These are phyloP conservation scores for Oncopeltus fasciatus DNA, from an alignment of 1,140 invertebrate genomes.

Conservation along the genomic window DNA sequence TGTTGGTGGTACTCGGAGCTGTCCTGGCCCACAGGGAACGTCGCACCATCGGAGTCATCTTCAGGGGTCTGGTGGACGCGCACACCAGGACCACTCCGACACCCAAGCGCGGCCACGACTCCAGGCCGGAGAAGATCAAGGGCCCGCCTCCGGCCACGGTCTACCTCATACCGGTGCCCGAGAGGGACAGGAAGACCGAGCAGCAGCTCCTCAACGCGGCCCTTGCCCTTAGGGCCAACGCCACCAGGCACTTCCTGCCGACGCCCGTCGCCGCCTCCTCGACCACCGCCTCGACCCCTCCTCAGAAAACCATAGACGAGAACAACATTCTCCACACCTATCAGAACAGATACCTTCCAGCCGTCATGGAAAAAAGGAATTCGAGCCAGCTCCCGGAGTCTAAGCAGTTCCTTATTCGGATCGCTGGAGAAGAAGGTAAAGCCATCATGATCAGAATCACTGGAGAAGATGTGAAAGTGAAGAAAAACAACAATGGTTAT, in stretches of 20 bases:
- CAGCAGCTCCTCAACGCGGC: background rate
- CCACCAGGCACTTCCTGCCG: background rate
- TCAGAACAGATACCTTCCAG: too few species aligned
- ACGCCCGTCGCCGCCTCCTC: too few species aligned
- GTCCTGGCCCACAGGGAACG: background rate
- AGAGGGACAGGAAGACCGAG: background rate
- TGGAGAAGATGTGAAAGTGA: conserved; percentile 14
- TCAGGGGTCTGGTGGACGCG: conserved; percentile 14
- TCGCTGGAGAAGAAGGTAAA: background rate
- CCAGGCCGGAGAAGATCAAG: conserved; percentile 1
- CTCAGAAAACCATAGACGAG: background rate
- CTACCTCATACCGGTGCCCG: conserved; percentile 14
- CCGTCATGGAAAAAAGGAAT: too few species aligned
- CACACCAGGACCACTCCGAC: background rate
- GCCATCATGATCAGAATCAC: conserved; percentile 9
- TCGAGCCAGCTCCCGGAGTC: background rate
- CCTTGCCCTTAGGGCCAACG: background rate
- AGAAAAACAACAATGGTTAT: conserved; percentile 13
- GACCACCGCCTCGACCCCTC: background rate
- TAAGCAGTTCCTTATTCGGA: background rate
- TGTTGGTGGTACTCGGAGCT: background rate
- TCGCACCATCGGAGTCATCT: conserved; percentile 19
- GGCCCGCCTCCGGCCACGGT: conserved; percentile 10
- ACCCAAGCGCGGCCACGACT: background rate
- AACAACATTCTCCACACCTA: background rate